These are phyloP conservation scores for Urocyon cinereoargenteus DNA, from an alignment of 2,797 vertebrate species.

Conservation along the genomic window DNA sequence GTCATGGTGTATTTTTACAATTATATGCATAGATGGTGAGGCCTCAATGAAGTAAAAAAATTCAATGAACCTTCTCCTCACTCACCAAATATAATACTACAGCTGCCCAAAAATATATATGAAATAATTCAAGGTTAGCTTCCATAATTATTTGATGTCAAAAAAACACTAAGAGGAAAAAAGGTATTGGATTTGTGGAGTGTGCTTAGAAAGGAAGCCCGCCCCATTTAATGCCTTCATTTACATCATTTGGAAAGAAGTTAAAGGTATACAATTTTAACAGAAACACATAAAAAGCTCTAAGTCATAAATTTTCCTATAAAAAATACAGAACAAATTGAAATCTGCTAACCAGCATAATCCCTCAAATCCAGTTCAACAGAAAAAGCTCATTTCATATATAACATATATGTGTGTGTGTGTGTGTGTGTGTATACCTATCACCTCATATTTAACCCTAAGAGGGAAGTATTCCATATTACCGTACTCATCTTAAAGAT, in stretches of 20 bases:
- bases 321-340: neutral
- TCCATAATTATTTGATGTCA: constrained; percentile 28
- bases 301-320: constrained; percentile 4
- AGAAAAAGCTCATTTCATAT: constrained; percentile 39
- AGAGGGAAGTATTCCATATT: neutral
- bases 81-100: constrained; percentile 35
- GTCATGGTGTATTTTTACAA: constrained; percentile 44
- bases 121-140: constrained; percentile 28
- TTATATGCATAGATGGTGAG: constrained; percentile 15
- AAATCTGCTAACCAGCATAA: constrained; percentile 45
- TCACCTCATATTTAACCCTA: neutral
- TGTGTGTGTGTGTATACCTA: neutral
- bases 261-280: neutral
- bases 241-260: constrained; percentile 15
- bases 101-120: constrained; percentile 12
- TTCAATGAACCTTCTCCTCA: constrained; percentile 23
- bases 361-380: neutral
- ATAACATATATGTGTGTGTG: neutral
- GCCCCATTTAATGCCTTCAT: neutral
- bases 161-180: neutral
- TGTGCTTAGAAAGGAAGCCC: neutral
- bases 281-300: neutral
- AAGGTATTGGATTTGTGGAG: neutral
- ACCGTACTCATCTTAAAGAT: constrained; percentile 19
- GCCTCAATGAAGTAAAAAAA: constrained; percentile 47